These are phyloP conservation scores for Cancer borealis DNA, from an alignment of 2,888 invertebrate species.

Conservation along the genomic window DNA sequence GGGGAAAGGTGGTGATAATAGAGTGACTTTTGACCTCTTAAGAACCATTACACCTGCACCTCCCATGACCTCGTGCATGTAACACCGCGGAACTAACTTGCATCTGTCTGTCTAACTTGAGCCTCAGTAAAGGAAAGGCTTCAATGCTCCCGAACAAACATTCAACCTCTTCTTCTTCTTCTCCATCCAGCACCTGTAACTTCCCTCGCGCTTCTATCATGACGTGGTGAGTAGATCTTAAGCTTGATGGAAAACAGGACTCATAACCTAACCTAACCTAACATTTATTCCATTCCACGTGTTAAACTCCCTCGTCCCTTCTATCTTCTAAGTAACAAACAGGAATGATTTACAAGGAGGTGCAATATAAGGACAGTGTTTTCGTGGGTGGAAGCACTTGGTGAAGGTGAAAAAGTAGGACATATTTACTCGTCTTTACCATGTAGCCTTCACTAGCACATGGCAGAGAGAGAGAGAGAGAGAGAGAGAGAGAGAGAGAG, in stretches of 20 bases:
- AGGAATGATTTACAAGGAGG: no score
- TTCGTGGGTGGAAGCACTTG: no score
- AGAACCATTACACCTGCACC: slow-evolving; percentile 6
- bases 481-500: not conserved
- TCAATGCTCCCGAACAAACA: not conserved
- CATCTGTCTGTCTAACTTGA: not conserved
- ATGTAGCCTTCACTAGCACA: not conserved
- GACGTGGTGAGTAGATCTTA: not conserved
- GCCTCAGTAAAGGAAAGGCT: not conserved
- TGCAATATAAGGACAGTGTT: no score
- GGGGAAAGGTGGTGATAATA: not conserved
- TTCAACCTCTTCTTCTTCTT: not conserved
- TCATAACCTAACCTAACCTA: no score
- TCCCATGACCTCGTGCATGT: slow-evolving; percentile 7
- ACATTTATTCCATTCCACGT: no score
- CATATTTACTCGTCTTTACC: not conserved
- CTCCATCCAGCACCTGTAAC: not conserved
- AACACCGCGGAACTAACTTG: not conserved
- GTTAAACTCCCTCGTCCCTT: no score
- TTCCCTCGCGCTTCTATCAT: not conserved
- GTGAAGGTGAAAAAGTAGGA: not conserved
- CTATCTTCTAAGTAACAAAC: no score
- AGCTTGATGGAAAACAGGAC: no score
- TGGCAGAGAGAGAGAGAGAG: not conserved
- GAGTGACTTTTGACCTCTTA: not conserved